Base-by-base conservation (phyloP, 2,113 vertebrate genomes). In the Chaenogobius annularis region DNA sequence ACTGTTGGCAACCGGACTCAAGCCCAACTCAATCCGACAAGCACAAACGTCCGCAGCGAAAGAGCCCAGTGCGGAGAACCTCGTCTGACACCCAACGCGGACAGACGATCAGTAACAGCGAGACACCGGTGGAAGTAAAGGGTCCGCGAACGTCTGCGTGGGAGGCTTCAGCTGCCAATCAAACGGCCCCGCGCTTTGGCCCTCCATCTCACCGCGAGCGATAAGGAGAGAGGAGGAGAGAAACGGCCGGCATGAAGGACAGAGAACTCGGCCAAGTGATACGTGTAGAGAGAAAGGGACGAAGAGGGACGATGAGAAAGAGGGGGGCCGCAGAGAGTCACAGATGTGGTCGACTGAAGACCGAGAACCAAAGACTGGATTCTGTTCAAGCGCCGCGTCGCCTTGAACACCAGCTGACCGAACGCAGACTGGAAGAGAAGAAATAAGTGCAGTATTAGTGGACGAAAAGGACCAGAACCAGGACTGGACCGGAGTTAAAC, bases 371-470 rank as follows among this genome's bases (percentile, higher is more conserved):
- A 31, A 4, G 98, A 98, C 74, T 99, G 97, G 82, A 99, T 98
- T 79, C 97, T 90, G 81, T 98, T 99, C 63, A 99, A 93, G 73
- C 90, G 91, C 81, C 93, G 95, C 94, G 97, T 95, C 67, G 96
- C 97, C 91, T 97, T 96, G 85, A 99, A 99, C 79, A 95, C 98
- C 83, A 98, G 90, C 80, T 99, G 96, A 9, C 95, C 98, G 85
- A 74, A 48, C 26, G 26, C 37, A 40, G 37, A 40, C 5, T 9
- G 31, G 11, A 15, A 14, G 37, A 40, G 37, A 7, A 40, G 6
- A 40, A 40, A 7, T 9, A 40, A 40, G 8, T 9, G 37, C 37
- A 40, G 5, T 40, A 47, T 3, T 3, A 47, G 46, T 31, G 26
- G 26, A 31, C 26, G 4, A 14, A 13, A 13, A 47, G 2, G 13